phyloP scores from a whole-genome alignment of 2,797 vertebrate genomes.

The Falco columbarius region DNA sequence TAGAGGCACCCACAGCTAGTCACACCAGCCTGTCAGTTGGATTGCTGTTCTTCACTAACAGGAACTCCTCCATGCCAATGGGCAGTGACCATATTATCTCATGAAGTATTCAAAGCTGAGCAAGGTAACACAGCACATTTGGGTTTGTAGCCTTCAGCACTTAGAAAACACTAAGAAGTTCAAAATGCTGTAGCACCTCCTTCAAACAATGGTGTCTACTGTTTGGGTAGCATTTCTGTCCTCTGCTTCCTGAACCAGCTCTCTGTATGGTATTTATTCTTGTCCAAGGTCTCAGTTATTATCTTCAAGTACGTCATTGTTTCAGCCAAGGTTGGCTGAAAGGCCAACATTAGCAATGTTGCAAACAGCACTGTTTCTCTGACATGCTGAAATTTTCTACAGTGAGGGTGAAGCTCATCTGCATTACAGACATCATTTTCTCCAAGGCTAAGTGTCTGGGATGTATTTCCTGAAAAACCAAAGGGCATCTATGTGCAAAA shows the following conservation, averaged over 20 bases:
- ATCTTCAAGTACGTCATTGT: background rate
- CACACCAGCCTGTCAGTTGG: background rate
- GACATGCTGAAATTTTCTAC: conserved; percentile 11
- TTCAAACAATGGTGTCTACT: background rate
- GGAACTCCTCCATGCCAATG: background rate
- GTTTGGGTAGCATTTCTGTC: background rate
- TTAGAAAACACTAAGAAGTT: background rate
- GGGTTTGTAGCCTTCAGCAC: background rate
- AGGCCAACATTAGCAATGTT: background rate
- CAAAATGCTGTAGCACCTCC: background rate
- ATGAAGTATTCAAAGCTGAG: background rate
- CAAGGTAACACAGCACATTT: background rate
- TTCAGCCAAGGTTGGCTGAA: conserved; percentile 26
- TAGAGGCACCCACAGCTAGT: background rate
- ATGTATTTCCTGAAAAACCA: conserved; percentile 20
- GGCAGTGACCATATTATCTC: background rate
- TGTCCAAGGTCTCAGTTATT: background rate
- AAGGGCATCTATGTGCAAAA: background rate
- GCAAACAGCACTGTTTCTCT: background rate
- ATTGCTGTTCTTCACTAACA: background rate
- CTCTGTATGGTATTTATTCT: background rate
- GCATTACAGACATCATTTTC: background rate
- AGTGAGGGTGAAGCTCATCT: background rate
- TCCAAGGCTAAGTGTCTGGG: background rate
- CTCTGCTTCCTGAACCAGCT: background rate